Conservation (phyloP, 1,140 invertebrate genomes). For the Papilio helenus region DNA sequence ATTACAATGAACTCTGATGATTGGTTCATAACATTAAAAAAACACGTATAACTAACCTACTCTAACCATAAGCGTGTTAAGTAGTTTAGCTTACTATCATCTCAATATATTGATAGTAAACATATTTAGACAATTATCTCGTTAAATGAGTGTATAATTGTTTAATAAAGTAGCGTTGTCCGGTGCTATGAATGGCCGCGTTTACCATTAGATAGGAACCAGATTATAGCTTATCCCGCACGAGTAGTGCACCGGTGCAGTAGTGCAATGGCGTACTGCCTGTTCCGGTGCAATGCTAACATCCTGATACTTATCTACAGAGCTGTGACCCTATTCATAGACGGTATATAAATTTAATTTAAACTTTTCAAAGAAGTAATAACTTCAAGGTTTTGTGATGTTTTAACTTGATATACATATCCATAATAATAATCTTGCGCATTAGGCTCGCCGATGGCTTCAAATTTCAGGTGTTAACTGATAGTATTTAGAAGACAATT, state of each 20-base stretch:
- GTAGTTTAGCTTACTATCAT: not conserved
- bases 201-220: not conserved
- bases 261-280: constrained; percentile 3
- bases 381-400: no score
- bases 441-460: no score
- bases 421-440: no score
- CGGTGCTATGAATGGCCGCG: not conserved
- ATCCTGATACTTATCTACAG: not conserved
- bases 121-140: not conserved
- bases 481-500: no score
- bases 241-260: constrained; percentile 17
- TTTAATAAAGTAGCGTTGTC: not conserved
- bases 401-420: not conserved
- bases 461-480: no score
- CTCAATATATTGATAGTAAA: not conserved
- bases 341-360: not conserved
- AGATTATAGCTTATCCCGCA: not conserved
- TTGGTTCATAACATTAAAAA: no score
- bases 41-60: not conserved
- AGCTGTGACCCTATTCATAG: not conserved
- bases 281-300: not conserved
- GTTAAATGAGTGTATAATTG: not conserved
- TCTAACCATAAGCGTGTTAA: not conserved
- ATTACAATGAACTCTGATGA: no score
- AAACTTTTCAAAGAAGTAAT: not conserved